Evolutionary conservation across 1,140 invertebrate species (phyloP), one percentile per base, ranked within the genome.

Genomic region (Holotrichia oblita): DNA sequence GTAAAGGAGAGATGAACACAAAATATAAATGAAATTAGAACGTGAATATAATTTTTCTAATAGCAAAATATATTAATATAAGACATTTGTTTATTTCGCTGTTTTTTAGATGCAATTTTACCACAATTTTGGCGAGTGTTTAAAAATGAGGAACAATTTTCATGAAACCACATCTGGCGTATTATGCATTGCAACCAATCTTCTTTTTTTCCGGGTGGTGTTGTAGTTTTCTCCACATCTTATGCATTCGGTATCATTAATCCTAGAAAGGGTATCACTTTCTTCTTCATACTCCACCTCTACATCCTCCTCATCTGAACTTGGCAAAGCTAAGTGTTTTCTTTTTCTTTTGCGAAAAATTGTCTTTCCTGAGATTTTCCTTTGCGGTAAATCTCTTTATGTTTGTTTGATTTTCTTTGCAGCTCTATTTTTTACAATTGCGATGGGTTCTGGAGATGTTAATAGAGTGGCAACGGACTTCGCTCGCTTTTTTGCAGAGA

Each of bases 381-480:
- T 77, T 77, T 55, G 73, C 69, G 24, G 27, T 6, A 27, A 78
- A 20, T 69, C 17, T 69, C 73, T 74, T 22, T 77, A 48, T 76
- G 59, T 78, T 76, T 76, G 72, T 48, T 76, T 76, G 34, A 22
- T 75, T 78, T 76, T 78, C 41, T 76, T 80, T 80, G 44, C 76
- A 64, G 42, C 27, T 75, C 40, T 74, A 74, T 80, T 75, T 80
- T 80, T 64, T 34, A 78, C 73, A 73, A 59, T 77, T 3, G 61
- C 72, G 77, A 78, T 78, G 40, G 73, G 44, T 78, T 76, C 72
- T 14, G 79, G 77, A 69, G 76, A 78, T 61, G 79, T 78, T 78
- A 79, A 73, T 55, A 76, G 55, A 40, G 79, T 78, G 72, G 77
- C 77, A 76, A 80, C 61, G 17, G 48, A 41, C 44, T 76, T 78